These are phyloP conservation scores for Sebastes schlegelii DNA, from an alignment of 2,113 vertebrate genomes.

Conservation along the genomic window DNA sequence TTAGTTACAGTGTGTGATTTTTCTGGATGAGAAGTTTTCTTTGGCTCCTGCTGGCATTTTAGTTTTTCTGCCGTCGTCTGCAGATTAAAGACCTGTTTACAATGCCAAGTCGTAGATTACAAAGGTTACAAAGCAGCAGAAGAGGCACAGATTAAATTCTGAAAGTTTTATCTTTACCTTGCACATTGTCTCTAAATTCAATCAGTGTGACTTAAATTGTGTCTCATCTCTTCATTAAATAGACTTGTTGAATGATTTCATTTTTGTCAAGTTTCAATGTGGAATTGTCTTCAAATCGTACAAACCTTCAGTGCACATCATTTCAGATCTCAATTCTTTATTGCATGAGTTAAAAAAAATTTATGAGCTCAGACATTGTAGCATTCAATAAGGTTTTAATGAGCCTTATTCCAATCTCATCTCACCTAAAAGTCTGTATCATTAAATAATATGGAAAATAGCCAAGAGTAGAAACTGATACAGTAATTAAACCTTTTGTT, in stretches of 20 bases:
- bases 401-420: background rate
- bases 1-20: conserved; percentile 41
- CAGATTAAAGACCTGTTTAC: conserved; percentile 20
- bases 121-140: background rate
- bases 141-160: background rate
- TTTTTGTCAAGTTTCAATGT: background rate
- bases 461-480: background rate
- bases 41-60: conserved; percentile 18
- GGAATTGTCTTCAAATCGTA: background rate
- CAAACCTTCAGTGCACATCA: background rate
- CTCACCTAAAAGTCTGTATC: background rate
- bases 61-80: conserved; percentile 9
- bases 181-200: background rate
- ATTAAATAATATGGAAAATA: background rate
- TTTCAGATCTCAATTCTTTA: background rate
- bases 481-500: background rate
- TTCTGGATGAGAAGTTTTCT: conserved; percentile 50
- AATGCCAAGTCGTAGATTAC: conserved; percentile 5
- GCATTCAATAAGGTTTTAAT: background rate
- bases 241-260: background rate
- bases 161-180: background rate
- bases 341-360: too few relatives aligned
- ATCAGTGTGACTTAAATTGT: background rate
- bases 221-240: background rate
- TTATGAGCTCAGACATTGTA: background rate